phyloP scores from a whole-genome alignment of 2,113 vertebrate genomes.

The Vulpes ferrilata region DNA sequence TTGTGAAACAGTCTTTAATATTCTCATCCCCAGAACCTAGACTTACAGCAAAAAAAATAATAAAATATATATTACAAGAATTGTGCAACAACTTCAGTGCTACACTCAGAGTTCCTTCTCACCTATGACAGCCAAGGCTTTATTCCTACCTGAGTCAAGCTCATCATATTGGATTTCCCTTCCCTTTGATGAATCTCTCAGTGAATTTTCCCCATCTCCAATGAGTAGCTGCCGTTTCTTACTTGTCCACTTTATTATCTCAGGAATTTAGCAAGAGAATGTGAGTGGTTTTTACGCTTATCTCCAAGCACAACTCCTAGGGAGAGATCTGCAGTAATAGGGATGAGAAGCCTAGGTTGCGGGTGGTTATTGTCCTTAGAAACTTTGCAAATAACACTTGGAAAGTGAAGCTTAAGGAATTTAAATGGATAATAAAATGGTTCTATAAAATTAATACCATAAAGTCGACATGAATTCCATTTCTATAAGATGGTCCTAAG shows the following conservation, averaged over 20 bases:
- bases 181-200: not conserved
- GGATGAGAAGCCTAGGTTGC: not conserved
- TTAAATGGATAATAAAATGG: not conserved
- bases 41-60: not conserved
- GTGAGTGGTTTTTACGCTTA: not conserved
- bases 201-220: not conserved
- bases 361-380: not conserved
- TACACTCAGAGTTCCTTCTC: not conserved
- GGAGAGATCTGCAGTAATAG: not conserved
- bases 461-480: not conserved
- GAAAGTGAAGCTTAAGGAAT: constrained; percentile 33
- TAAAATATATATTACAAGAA: not conserved
- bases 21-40: not conserved
- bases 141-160: not conserved
- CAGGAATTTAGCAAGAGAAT: constrained; percentile 1
- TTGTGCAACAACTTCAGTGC: not conserved
- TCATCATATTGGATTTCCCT: not conserved
- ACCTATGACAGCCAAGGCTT: not conserved
- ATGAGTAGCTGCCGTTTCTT: not conserved
- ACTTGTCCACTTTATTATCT: not conserved
- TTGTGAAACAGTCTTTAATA: not conserved
- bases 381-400: not conserved
- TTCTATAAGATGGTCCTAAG: not conserved
- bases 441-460: not conserved
- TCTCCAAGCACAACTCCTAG: not conserved